Evolutionary conservation across 64 coral and sea anemone species (phyloP).

Genomic region (Actinia equina): DNA sequence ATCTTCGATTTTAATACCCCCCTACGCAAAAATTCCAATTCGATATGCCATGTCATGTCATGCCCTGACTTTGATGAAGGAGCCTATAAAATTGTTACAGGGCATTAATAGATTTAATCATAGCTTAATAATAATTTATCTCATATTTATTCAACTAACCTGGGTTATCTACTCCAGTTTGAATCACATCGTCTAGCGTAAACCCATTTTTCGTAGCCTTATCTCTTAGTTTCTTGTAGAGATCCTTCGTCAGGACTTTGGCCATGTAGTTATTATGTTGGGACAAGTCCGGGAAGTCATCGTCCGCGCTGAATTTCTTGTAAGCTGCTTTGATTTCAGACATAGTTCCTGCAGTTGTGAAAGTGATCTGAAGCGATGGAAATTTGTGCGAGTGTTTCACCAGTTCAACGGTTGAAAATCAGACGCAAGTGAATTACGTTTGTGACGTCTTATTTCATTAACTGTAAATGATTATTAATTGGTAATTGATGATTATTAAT

Average conservation of each 20-base stretch:
- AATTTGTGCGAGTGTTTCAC: background rate
- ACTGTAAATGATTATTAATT: background rate
- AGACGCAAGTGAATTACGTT: background rate
- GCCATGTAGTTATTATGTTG: slow-evolving; percentile 97
- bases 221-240: slow-evolving; percentile 80
- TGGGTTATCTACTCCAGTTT: slow-evolving; percentile 97
- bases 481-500: too few relatives aligned
- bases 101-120: too few relatives aligned
- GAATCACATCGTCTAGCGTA: slow-evolving; percentile 88
- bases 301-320: slow-evolving; percentile 68
- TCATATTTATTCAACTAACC: slow-evolving; percentile 14
- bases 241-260: slow-evolving; percentile 83
- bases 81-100: too few relatives aligned
- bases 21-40: too few relatives aligned
- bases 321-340: slow-evolving; percentile 78
- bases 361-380: background rate
- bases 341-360: slow-evolving; percentile 20
- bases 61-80: too few relatives aligned
- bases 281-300: slow-evolving; percentile 80
- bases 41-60: too few relatives aligned
- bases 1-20: too few relatives aligned
- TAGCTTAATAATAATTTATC: too few relatives aligned
- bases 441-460: background rate
- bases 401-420: background rate
- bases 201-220: slow-evolving; percentile 92